phyloP scores from a whole-genome alignment of 2,888 invertebrate genomes.

The Scelioninae gen. 1 region DNA sequence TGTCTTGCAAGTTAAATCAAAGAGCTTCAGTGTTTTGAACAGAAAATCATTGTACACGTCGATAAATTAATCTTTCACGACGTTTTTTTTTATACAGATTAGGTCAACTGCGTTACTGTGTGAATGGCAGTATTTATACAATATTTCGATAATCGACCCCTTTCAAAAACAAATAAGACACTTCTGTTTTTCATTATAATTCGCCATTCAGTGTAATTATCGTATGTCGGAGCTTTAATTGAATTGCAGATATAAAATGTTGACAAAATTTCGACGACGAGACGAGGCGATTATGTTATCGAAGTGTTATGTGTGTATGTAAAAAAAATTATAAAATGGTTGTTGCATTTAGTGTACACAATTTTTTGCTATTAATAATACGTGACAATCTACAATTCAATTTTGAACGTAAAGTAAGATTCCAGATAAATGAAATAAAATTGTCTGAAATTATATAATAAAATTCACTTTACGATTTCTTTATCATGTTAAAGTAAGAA shows the following conservation, averaged over 20 bases:
- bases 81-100: slow-evolving; percentile 65
- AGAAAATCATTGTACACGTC: slow-evolving; percentile 81
- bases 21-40: slow-evolving; percentile 79
- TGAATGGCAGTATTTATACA: slow-evolving; percentile 77
- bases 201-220: slow-evolving; percentile 39
- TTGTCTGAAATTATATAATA: too few species aligned
- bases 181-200: slow-evolving; percentile 48
- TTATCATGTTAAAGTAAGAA: too few species aligned
- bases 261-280: slow-evolving; percentile 46
- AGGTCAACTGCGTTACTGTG: slow-evolving; percentile 61
- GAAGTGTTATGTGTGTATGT: slow-evolving; percentile 4
- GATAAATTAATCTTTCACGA: slow-evolving; percentile 78
- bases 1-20: slow-evolving; percentile 73
- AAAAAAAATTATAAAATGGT: slow-evolving; percentile 29
- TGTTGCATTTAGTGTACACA: slow-evolving; percentile 45
- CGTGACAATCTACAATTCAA: too few species aligned
- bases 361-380: too few species aligned
- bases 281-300: slow-evolving; percentile 48
- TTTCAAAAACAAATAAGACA: slow-evolving; percentile 65
- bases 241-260: slow-evolving; percentile 57
- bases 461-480: too few species aligned
- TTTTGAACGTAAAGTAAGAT: too few species aligned
- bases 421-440: too few species aligned
- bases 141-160: slow-evolving; percentile 76
- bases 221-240: slow-evolving; percentile 43